These are phyloP conservation scores for Drosophila limbata DNA, from an alignment of 2,888 invertebrate genomes.

Conservation along the genomic window DNA sequence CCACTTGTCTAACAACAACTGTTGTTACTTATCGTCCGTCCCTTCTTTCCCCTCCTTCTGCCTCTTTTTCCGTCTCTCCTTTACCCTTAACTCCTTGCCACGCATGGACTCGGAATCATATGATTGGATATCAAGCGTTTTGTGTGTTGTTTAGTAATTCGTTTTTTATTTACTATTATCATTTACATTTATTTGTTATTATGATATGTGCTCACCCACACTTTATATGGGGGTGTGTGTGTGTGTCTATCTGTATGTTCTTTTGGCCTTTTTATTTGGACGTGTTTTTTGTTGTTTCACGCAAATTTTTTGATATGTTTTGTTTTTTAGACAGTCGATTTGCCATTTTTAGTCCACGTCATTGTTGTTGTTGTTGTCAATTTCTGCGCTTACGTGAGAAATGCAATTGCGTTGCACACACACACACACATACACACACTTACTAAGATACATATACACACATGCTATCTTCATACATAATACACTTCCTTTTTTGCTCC, in stretches of 20 bases:
- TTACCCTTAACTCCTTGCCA: constrained; percentile 42
- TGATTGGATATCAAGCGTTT: constrained; percentile 61
- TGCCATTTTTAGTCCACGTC: constrained; percentile 55
- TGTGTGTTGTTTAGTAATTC: constrained; percentile 79
- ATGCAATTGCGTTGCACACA: constrained; percentile 71
- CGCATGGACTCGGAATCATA: constrained; percentile 34
- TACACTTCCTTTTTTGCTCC: constrained; percentile 26
- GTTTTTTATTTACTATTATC: constrained; percentile 80
- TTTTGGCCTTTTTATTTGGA: constrained; percentile 52
- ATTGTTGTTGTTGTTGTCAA: constrained; percentile 35
- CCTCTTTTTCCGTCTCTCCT: neutral
- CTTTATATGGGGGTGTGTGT: constrained; percentile 9
- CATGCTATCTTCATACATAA: constrained; percentile 29
- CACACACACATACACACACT: constrained; percentile 24
- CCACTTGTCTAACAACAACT: constrained; percentile 57
- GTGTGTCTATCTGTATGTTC: constrained; percentile 12
- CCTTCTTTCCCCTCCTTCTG: neutral
- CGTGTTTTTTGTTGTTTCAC: constrained; percentile 47
- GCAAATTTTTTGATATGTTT: constrained; percentile 71
- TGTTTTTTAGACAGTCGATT: constrained; percentile 69
- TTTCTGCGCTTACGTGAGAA: constrained; percentile 59
- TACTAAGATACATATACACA: constrained; percentile 11
- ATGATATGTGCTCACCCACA: constrained; percentile 52
- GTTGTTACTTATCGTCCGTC: constrained; percentile 38
- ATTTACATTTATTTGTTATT: constrained; percentile 80